phyloP scores from a whole-genome alignment of 1,140 invertebrate species.

The Lasioglossum baleicum region DNA sequence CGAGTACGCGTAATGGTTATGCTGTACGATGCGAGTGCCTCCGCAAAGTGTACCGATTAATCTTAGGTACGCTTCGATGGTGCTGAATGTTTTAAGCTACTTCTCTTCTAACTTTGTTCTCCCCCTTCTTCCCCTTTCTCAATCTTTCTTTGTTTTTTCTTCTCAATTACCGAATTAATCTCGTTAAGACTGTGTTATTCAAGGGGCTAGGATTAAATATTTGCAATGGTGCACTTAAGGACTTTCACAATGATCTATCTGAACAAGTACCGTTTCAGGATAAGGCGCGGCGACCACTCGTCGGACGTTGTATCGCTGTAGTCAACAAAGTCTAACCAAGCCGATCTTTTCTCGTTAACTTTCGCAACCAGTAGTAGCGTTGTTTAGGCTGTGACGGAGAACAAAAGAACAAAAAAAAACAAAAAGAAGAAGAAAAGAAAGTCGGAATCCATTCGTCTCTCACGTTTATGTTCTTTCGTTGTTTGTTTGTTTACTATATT shows the following conservation, averaged over 20 bases:
- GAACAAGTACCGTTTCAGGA: not conserved
- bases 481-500: too few species aligned
- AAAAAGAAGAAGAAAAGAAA: constrained; percentile 1
- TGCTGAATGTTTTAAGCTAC: constrained; percentile 13
- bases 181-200: constrained; percentile 23
- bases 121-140: not conserved
- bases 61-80: not conserved
- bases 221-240: constrained; percentile 42
- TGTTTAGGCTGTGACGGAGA: constrained; percentile 27
- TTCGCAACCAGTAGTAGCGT: not conserved
- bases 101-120: not conserved
- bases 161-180: not conserved
- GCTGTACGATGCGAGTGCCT: not conserved
- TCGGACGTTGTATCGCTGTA: not conserved
- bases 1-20: not conserved
- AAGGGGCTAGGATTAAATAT: constrained; percentile 27
- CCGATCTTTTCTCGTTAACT: not conserved
- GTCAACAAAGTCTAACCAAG: not conserved
- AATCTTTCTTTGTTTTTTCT: not conserved
- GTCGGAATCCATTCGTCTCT: not conserved
- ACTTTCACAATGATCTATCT: constrained; percentile 9
- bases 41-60: not conserved
- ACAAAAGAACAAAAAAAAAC: not conserved
- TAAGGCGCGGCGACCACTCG: not conserved
- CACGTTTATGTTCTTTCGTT: not conserved